A percentile compares a stretch with the other conserved stretches of the same genome.
phyloP scores from a whole-genome alignment of 2,888 invertebrate genomes.

The Ashinkailepas kermadecensis region DNA sequence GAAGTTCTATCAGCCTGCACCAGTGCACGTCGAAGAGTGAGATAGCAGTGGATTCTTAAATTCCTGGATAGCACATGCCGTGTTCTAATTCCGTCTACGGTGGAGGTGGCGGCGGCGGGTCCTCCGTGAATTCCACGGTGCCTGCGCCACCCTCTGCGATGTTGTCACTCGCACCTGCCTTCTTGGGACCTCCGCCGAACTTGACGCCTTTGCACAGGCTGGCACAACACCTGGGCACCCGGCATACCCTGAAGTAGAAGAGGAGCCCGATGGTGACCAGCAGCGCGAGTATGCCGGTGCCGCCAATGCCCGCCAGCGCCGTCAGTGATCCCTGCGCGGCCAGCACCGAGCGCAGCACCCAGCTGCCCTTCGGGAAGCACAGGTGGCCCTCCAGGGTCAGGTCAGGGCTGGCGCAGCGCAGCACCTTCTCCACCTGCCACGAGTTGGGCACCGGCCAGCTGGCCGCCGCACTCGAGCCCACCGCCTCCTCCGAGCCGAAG shows the following conservation, averaged over 20 bases:
- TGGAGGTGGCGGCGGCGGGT: background rate
- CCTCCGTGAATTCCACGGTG: background rate
- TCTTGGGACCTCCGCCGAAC: background rate
- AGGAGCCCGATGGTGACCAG: background rate
- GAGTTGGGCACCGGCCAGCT: background rate
- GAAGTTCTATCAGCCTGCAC: no score
- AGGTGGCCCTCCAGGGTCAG: background rate
- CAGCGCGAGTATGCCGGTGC: background rate
- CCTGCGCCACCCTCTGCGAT: background rate
- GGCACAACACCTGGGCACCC: background rate
- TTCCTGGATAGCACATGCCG: no score
- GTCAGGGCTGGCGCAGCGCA: background rate
- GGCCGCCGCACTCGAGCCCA: background rate
- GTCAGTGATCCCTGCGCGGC: background rate
- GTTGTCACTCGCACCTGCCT: background rate
- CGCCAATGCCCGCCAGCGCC: background rate
- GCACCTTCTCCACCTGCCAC: constrained; percentile 1
- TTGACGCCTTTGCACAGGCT: background rate
- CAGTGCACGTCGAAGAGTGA: no score
- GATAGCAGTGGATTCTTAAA: no score
- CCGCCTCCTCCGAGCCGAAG: background rate
- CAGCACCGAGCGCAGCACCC: background rate
- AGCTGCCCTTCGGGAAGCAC: background rate
- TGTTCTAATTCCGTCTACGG: background rate
- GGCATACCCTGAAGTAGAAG: background rate